Conservation (phyloP, 2,797 vertebrate genomes). For the Morus bassanus region DNA sequence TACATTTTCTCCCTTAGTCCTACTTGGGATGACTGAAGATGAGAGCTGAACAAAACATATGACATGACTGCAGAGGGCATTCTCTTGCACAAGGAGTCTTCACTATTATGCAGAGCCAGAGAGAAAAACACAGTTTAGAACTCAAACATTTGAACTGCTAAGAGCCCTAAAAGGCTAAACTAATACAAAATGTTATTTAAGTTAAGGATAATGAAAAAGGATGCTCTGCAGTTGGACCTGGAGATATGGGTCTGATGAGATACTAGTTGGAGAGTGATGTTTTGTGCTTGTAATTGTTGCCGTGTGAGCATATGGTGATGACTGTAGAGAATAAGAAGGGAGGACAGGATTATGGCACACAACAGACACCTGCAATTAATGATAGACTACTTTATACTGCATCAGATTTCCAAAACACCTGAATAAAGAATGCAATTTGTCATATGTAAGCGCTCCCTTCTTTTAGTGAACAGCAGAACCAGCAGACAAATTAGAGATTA, state of each 20-base stretch:
- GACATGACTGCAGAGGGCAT: background rate
- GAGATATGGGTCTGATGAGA: background rate
- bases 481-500: background rate
- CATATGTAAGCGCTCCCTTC: background rate
- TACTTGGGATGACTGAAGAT: background rate
- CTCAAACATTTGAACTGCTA: background rate
- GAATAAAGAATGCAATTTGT: background rate
- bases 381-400: background rate
- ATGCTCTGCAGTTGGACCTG: background rate
- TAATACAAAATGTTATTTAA: background rate
- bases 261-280: background rate
- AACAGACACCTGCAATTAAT: background rate
- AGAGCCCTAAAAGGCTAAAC: background rate
- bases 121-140: background rate
- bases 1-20: background rate
- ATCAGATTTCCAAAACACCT: background rate
- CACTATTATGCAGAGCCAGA: fast-evolving
- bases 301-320: background rate
- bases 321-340: background rate
- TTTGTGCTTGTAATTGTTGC: background rate
- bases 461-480: background rate
- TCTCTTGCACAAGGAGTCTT: background rate
- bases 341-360: background rate
- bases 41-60: background rate
- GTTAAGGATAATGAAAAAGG: background rate